A percentile compares a stretch with the other conserved stretches of the same genome.
Evolutionary conservation across 92 coral and sea anemone species (phyloP).

Genomic region (Isaurus tuberculatus): DNA sequence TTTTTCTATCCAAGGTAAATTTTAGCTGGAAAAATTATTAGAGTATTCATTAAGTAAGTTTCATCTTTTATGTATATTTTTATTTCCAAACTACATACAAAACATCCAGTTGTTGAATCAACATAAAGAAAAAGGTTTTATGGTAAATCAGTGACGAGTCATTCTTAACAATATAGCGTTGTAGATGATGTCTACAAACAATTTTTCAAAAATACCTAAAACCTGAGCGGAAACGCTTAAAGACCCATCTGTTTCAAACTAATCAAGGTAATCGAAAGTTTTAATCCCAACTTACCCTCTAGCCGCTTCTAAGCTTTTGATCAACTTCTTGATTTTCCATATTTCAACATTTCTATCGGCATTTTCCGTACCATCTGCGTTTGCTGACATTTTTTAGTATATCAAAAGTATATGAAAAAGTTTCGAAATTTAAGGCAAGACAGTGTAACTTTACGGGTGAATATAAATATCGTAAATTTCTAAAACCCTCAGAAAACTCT

Average conservation of each 20-base stretch:
- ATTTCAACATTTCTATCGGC: conserved; percentile 99
- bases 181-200: neutral
- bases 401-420: neutral
- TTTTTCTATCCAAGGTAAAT: too few relatives aligned
- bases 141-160: too few relatives aligned
- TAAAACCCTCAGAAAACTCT: neutral
- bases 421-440: neutral
- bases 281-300: conserved; percentile 80
- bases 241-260: neutral
- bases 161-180: too few relatives aligned
- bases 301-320: conserved; percentile 98
- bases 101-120: too few relatives aligned
- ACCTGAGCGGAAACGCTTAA: neutral
- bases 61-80: too few relatives aligned
- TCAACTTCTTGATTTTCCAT: conserved; percentile 97
- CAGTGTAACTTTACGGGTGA: neutral
- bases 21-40: too few relatives aligned
- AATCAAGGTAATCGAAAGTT: neutral
- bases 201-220: neutral
- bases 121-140: too few relatives aligned
- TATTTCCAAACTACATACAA: too few relatives aligned
- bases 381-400: conserved; percentile 11
- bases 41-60: too few relatives aligned
- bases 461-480: neutral
- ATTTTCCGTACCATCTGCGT: conserved; percentile 86